Evolutionary conservation across 2,113 vertebrate species (phyloP).

Genomic region (Zosterops hypoxanthus): DNA sequence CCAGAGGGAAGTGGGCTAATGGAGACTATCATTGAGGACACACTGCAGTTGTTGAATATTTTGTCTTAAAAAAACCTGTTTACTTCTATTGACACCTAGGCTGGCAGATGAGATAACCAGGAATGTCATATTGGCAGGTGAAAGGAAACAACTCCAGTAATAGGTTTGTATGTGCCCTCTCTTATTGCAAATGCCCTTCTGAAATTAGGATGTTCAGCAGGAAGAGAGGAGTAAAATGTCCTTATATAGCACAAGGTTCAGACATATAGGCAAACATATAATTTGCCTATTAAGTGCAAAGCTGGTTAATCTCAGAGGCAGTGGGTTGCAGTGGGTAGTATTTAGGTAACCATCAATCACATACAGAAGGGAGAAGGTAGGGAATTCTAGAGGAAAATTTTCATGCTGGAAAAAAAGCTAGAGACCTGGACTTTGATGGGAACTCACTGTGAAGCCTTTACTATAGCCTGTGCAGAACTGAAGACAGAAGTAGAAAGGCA

Average conservation of each 20-base stretch:
- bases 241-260: background rate
- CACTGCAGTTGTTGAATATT: background rate
- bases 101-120: background rate
- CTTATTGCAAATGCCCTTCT: background rate
- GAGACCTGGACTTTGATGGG: background rate
- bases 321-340: background rate
- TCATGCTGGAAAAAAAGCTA: background rate
- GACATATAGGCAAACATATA: background rate
- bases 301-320: background rate
- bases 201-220: background rate
- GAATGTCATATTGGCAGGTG: background rate
- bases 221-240: background rate
- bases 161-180: background rate
- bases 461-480: background rate
- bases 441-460: background rate
- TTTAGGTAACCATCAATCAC: background rate
- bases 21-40: background rate
- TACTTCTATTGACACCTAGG: background rate
- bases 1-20: background rate
- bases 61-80: background rate
- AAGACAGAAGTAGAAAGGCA: background rate
- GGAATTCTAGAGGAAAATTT: background rate
- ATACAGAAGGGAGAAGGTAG: background rate
- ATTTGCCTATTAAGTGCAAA: background rate
- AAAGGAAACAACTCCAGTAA: background rate